Conservation (phyloP, 1,140 invertebrate genomes). For the Trichonephila clavipes region DNA sequence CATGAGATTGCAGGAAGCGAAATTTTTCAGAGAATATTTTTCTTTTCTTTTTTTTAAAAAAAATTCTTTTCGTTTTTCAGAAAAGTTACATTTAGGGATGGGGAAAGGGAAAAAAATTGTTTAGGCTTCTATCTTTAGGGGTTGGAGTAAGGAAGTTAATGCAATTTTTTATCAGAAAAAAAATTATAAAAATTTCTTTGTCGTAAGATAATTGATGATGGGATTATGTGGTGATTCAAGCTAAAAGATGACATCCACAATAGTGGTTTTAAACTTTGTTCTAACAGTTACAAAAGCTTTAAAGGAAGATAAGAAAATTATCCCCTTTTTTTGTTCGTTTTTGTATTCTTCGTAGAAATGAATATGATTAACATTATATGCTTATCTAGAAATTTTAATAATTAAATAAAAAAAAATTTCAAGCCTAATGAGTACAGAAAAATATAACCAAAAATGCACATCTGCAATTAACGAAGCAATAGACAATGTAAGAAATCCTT, state of each 20-base stretch:
- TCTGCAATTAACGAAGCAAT: too few species aligned
- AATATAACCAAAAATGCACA: too few species aligned
- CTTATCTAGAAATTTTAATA: too few species aligned
- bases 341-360: too few species aligned
- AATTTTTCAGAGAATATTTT: constrained; percentile 36
- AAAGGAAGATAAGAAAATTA: neutral
- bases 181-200: neutral
- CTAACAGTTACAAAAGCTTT: neutral
- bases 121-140: neutral
- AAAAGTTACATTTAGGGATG: neutral
- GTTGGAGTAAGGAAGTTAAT: neutral
- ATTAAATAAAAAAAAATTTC: too few species aligned
- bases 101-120: neutral
- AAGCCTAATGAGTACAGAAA: too few species aligned
- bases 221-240: constrained; percentile 18
- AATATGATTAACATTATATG: too few species aligned
- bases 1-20: neutral
- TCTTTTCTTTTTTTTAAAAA: neutral
- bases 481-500: too few species aligned
- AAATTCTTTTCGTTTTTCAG: neutral
- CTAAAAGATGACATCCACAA: neutral
- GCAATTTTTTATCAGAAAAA: neutral
- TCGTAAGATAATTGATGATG: constrained; percentile 41
- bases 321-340: too few species aligned
- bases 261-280: neutral